Conservation (phyloP, 23 tunicate species). For the Trididemnum miniatum region DNA sequence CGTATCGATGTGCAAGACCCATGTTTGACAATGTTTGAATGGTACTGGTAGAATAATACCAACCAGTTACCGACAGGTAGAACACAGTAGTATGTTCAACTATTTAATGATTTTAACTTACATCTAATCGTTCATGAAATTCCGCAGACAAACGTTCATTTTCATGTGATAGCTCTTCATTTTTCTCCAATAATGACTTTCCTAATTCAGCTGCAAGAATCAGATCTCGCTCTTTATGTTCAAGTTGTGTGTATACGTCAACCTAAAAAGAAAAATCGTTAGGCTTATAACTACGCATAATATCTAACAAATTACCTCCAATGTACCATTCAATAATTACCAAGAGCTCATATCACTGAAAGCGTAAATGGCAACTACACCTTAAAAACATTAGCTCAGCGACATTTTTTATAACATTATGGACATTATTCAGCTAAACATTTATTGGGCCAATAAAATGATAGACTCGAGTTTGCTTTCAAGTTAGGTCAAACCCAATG, state of each 20-base stretch:
- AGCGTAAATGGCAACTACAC: not conserved
- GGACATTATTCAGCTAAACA: too few relatives aligned
- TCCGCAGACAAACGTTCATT: slow-evolving; percentile 49
- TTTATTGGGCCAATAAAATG: too few relatives aligned
- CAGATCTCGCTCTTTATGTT: slow-evolving; percentile 68
- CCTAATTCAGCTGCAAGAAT: slow-evolving; percentile 78
- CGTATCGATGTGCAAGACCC: too few relatives aligned
- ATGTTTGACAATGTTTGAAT: too few relatives aligned
- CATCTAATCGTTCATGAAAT: slow-evolving; percentile 42
- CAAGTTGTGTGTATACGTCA: slow-evolving; percentile 69
- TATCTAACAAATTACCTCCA: too few relatives aligned
- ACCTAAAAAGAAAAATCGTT: slow-evolving; percentile 41
- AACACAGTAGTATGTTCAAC: not conserved
- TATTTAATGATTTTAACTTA: slow-evolving; percentile 14
- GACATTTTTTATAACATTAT: too few relatives aligned
- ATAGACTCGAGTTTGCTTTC: too few relatives aligned
- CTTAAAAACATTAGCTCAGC: not conserved
- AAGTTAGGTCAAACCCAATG: too few relatives aligned
- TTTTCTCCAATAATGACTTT: slow-evolving; percentile 69
- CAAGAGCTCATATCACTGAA: too few relatives aligned
- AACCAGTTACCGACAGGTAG: not conserved
- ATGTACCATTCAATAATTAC: too few relatives aligned
- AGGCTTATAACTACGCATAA: too few relatives aligned
- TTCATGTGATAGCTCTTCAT: slow-evolving; percentile 53
- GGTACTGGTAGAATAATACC: not conserved